Evolutionary conservation across 2,113 vertebrate genomes (phyloP).

Genomic region (Lagopus leucura): DNA sequence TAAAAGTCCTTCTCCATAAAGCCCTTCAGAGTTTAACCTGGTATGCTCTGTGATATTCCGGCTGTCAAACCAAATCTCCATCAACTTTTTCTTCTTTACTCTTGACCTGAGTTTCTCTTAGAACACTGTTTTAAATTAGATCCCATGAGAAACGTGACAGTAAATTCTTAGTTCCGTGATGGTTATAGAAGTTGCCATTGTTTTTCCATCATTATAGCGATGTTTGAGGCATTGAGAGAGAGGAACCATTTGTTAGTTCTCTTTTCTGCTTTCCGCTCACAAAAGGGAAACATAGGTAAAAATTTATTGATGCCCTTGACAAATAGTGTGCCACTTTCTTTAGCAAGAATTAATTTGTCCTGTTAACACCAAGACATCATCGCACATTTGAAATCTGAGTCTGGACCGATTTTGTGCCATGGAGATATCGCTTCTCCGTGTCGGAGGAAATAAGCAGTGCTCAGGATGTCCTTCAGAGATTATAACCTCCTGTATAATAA

Average conservation of each 20-base stretch:
- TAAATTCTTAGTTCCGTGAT: constrained; percentile 59
- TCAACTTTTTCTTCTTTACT: constrained; percentile 59
- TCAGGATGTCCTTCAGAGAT: neutral
- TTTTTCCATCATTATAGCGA: constrained; percentile 54
- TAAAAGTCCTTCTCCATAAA: neutral
- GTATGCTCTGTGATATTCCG: constrained; percentile 25
- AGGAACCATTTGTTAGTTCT: neutral
- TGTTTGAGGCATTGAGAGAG: neutral
- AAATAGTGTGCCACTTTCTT: neutral
- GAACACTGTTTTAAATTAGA: constrained; percentile 74
- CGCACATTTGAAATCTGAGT: neutral
- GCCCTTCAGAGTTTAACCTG: neutral
- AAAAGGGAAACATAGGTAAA: neutral
- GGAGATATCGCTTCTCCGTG: accelerated
- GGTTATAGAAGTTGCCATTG: constrained; percentile 72
- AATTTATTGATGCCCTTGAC: neutral
- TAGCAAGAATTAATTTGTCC: neutral
- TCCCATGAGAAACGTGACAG: constrained; percentile 72
- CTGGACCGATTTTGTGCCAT: neutral
- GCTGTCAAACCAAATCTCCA: constrained; percentile 73
- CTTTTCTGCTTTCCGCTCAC: neutral
- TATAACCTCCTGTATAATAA: neutral
- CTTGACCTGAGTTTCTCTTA: constrained; percentile 74
- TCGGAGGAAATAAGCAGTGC: neutral
- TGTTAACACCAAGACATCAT: neutral